Conservation (phyloP, 1,140 invertebrate species). For the Cecropterus lyciades region DNA sequence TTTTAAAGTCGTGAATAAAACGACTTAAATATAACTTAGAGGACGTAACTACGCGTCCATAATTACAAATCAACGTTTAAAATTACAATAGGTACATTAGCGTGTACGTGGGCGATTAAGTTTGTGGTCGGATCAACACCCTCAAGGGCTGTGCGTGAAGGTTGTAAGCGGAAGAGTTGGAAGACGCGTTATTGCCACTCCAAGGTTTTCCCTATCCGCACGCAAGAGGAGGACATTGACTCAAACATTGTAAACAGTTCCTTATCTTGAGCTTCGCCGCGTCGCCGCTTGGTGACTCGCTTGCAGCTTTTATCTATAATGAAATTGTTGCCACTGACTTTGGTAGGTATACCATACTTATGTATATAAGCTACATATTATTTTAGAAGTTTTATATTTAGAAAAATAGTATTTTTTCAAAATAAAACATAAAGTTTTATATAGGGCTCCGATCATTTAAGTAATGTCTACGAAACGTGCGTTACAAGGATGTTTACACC, state of each 20-base stretch:
- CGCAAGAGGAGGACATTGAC: conserved; percentile 81
- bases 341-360: conserved; percentile 22
- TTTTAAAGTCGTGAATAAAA: background rate
- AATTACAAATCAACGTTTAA: conserved; percentile 12
- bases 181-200: conserved; percentile 64
- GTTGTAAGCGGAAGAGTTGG: conserved; percentile 51
- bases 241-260: conserved; percentile 82
- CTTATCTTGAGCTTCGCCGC: conserved; percentile 75
- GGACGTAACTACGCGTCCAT: conserved; percentile 9
- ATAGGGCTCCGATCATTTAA: too few species aligned
- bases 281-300: conserved; percentile 58
- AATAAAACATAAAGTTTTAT: too few species aligned
- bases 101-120: conserved; percentile 49
- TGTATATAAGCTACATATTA: background rate
- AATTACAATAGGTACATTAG: conserved; percentile 55
- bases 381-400: background rate
- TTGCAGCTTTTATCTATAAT: conserved; percentile 78
- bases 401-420: too few species aligned
- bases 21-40: background rate
- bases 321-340: conserved; percentile 56
- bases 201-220: conserved; percentile 77
- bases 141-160: conserved; percentile 49
- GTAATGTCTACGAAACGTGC: too few species aligned
- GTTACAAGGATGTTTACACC: too few species aligned
- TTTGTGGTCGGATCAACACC: conserved; percentile 50